These are phyloP conservation scores for Saimiri boliviensis DNA, from an alignment of 2,113 vertebrate genomes.

Conservation along the genomic window DNA sequence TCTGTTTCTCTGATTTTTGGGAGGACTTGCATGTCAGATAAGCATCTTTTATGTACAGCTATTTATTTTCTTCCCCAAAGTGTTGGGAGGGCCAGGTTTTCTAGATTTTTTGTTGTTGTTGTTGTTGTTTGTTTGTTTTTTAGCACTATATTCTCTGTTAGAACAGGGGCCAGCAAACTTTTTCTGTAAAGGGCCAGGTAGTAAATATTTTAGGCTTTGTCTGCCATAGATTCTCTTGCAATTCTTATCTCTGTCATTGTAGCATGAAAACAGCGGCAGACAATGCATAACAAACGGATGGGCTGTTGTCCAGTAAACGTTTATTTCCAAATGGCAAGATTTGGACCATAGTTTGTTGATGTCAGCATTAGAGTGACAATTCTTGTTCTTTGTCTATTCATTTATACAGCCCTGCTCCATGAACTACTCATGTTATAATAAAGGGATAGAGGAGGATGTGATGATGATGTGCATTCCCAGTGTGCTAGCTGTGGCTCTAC, in stretches of 20 bases:
- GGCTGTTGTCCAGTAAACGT: not conserved
- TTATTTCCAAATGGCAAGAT: not conserved
- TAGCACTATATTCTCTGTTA: not conserved
- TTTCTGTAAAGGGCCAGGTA: not conserved
- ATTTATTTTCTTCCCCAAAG: not conserved
- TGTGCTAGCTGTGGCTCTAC: not conserved
- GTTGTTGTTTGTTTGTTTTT: not conserved
- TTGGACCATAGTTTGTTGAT: not conserved
- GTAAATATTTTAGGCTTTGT: not conserved
- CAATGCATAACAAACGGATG: not conserved
- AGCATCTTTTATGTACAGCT: not conserved
- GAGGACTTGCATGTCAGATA: not conserved
- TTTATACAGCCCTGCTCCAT: not conserved
- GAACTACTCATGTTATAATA: not conserved
- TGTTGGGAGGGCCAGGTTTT: not conserved
- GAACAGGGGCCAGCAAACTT: not conserved
- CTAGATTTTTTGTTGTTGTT: not conserved
- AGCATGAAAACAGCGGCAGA: not conserved
- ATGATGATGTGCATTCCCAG: not conserved
- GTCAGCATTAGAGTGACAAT: not conserved
- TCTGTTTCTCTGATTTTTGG: not conserved
- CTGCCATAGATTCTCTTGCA: not conserved
- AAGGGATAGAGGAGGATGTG: not conserved
- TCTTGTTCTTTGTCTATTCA: not conserved
- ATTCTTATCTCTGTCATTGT: not conserved